A percentile compares a stretch with the other conserved stretches of the same genome.
Evolutionary conservation across 2,797 vertebrate species (phyloP).

Genomic region (Chromobotia macracanthus): DNA sequence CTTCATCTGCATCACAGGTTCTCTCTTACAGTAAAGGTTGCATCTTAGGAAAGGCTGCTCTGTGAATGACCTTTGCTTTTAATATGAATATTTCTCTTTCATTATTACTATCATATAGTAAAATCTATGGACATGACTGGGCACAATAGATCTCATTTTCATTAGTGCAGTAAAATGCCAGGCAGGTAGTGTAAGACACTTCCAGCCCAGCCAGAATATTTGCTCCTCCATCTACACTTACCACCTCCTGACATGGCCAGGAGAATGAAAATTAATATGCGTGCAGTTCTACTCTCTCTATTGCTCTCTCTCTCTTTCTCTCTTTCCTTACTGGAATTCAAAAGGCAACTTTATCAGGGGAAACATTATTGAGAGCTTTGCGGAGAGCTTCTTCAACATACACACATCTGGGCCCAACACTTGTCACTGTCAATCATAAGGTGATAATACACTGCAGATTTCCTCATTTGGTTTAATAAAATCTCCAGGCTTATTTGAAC

Average conservation of each 20-base stretch:
- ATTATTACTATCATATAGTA: conserved; percentile 88
- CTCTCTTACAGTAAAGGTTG: conserved; percentile 90
- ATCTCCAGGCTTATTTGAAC: conserved; percentile 98
- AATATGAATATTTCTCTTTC: conserved; percentile 98
- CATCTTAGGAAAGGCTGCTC: conserved; percentile 90
- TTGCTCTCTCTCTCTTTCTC: conserved; percentile 52
- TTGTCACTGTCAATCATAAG: conserved; percentile 99
- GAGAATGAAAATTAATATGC: conserved; percentile 96
- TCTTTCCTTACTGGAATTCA: conserved; percentile 84
- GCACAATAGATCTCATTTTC: conserved; percentile 85
- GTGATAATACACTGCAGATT: conserved; percentile 98
- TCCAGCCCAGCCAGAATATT: conserved; percentile 69
- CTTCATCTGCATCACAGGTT: conserved; percentile 73
- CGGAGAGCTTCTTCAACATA: conserved; percentile 92
- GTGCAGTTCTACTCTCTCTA: conserved; percentile 70
- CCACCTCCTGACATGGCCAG: conserved; percentile 74
- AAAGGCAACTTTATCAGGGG: conserved; percentile 93
- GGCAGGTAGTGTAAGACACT: conserved; percentile 75
- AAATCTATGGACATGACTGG: conserved; percentile 88
- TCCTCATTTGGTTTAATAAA: conserved; percentile 99
- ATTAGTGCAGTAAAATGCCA: conserved; percentile 95
- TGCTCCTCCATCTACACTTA: conserved; percentile 47
- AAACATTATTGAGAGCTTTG: conserved; percentile 98
- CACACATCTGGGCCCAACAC: conserved; percentile 89
- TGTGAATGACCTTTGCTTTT: conserved; percentile 97